These are phyloP conservation scores for Polia nebulosa DNA, from an alignment of 2,888 invertebrate species.

Conservation along the genomic window DNA sequence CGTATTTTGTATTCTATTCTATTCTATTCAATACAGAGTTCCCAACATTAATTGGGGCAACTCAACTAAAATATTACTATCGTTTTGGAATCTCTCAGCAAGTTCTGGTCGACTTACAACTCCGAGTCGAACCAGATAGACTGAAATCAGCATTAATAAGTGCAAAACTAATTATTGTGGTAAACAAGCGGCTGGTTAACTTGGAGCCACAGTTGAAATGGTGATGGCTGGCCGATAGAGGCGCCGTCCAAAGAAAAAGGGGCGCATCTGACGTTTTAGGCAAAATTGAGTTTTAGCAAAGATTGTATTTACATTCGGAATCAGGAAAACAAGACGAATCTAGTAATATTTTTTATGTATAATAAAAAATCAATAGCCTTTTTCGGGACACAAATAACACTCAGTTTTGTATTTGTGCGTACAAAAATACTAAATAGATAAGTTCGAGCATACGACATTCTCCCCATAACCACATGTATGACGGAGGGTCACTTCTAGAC, in stretches of 20 bases:
- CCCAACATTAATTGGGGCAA: background rate
- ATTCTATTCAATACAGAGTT: background rate
- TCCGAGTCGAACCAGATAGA: slow-evolving; percentile 1
- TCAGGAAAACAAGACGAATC: background rate
- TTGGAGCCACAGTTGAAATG: slow-evolving; percentile 17
- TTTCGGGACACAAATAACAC: no score
- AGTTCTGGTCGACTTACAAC: slow-evolving; percentile 5
- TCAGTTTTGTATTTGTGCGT: no score
- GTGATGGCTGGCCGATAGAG: slow-evolving; percentile 49
- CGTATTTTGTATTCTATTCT: no score
- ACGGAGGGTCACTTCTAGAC: no score
- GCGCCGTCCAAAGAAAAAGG: background rate
- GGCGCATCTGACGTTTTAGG: background rate
- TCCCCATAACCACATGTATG: no score
- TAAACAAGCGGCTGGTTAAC: slow-evolving; percentile 30
- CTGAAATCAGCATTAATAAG: slow-evolving; percentile 5
- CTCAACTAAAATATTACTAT: background rate
- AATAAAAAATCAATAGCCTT: no score
- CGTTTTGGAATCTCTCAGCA: background rate
- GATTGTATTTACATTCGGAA: background rate
- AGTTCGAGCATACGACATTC: no score
- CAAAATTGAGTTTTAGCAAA: background rate
- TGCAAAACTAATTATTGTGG: slow-evolving; percentile 27
- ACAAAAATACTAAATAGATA: no score
- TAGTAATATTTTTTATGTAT: background rate